A percentile compares a stretch with the other conserved stretches of the same genome.
phyloP scores from a whole-genome alignment of 2,113 vertebrate species.

The Atherinomorus stipes region DNA sequence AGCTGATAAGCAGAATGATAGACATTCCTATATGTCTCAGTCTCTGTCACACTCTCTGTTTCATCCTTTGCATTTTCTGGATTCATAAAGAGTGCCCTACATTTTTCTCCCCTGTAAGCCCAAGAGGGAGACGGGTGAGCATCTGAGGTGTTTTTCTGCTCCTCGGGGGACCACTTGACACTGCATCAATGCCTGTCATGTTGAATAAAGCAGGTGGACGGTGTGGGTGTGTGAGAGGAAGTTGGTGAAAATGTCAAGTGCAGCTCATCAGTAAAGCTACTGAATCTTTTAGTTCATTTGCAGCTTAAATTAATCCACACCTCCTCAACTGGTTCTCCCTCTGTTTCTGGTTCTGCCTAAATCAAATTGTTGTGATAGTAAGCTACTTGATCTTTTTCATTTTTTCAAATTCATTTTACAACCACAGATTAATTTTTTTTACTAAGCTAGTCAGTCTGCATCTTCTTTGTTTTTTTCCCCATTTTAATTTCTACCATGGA shows the following conservation, averaged over 20 bases:
- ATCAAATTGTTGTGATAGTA: constrained; percentile 24
- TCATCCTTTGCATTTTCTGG: constrained; percentile 17
- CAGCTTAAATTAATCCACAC: constrained; percentile 11
- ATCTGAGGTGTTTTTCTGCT: constrained; percentile 38
- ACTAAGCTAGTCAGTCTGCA: not conserved
- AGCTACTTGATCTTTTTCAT: not conserved
- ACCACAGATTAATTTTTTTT: not conserved
- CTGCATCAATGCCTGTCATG: constrained; percentile 5
- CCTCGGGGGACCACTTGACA: constrained; percentile 46
- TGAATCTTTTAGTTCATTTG: constrained; percentile 36
- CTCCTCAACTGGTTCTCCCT: not conserved
- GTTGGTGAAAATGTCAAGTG: constrained; percentile 49
- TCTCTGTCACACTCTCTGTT: constrained; percentile 12
- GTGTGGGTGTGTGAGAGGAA: constrained; percentile 3
- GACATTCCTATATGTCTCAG: constrained; percentile 13
- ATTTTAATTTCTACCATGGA: not conserved
- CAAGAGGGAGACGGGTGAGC: constrained; percentile 15
- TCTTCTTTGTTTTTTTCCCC: not conserved
- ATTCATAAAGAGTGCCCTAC: constrained; percentile 50
- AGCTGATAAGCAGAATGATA: constrained; percentile 6
- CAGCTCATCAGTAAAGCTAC: constrained; percentile 34
- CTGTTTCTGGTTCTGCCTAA: not conserved
- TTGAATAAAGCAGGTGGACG: constrained; percentile 60
- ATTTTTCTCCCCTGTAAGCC: constrained; percentile 3
- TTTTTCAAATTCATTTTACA: constrained; percentile 12